These are phyloP conservation scores for Penaeus monodon DNA, from an alignment of 2,888 invertebrate species.

Conservation along the genomic window DNA sequence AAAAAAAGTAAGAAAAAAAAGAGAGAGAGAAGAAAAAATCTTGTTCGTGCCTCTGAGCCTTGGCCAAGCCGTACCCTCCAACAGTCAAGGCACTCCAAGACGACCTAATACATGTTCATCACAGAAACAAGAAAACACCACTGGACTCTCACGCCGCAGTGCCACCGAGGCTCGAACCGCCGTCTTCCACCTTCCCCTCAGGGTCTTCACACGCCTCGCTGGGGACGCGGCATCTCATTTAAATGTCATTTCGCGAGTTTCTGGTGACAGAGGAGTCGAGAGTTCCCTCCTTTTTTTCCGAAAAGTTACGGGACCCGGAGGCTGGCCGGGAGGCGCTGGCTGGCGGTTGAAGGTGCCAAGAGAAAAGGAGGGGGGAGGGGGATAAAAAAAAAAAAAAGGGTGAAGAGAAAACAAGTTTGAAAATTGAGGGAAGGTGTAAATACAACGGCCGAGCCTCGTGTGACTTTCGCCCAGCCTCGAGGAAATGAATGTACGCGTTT, in stretches of 20 bases:
- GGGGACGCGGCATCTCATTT: not conserved
- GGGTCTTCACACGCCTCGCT: not conserved
- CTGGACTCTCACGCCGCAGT: no score
- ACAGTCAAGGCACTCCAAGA: slow-evolving; percentile 22
- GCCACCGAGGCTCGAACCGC: no score
- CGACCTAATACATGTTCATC: slow-evolving; percentile 22
- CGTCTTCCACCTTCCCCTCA: not conserved
- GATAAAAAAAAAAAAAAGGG: not conserved
- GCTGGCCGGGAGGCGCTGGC: not conserved
- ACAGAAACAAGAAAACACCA: slow-evolving; percentile 25
- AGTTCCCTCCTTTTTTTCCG: not conserved
- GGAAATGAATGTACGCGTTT: no score
- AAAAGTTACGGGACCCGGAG: slow-evolving; percentile 8
- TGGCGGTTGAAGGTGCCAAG: not conserved
- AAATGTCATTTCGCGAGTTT: not conserved
- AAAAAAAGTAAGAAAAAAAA: no score
- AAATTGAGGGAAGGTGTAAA: not conserved
- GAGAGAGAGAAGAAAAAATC: no score
- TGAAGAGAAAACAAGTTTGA: not conserved
- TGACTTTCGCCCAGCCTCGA: no score
- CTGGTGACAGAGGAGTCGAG: not conserved
- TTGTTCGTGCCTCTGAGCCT: not conserved
- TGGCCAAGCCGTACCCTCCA: slow-evolving; percentile 18
- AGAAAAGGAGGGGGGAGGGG: not conserved
- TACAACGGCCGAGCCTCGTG: no score